Conservation (phyloP, 2,797 vertebrate species). For the Hylomyscus alleni region DNA sequence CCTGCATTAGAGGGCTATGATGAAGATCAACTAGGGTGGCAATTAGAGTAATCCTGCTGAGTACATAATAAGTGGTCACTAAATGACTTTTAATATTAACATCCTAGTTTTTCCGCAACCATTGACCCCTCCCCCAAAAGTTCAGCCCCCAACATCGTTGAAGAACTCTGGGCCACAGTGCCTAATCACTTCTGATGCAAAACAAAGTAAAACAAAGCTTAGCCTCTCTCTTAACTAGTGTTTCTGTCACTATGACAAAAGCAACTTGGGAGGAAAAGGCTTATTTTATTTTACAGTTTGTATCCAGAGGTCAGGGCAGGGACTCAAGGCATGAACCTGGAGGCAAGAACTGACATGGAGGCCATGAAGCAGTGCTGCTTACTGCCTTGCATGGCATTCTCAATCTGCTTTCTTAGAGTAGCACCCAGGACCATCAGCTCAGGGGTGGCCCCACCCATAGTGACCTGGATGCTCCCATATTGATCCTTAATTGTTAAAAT, state of each 20-base stretch:
- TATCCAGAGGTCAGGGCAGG: background rate
- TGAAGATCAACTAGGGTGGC: background rate
- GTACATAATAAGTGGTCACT: slow-evolving; percentile 22
- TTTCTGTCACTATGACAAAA: background rate
- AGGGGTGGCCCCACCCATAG: background rate
- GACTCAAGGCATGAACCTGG: background rate
- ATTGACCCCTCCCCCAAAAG: background rate
- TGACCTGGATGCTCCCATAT: background rate
- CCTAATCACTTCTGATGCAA: slow-evolving; percentile 35
- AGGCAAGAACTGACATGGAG: background rate
- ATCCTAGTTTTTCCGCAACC: slow-evolving; percentile 41
- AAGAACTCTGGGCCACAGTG: slow-evolving; percentile 20
- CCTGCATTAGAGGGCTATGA: background rate
- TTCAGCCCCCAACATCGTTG: background rate
- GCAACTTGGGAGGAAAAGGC: background rate
- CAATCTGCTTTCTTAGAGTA: background rate
- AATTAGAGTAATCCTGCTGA: slow-evolving; percentile 47
- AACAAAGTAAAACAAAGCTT: background rate
- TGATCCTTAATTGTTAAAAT: background rate
- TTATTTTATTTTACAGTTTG: background rate
- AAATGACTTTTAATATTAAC: slow-evolving; percentile 64
- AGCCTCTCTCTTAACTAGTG: background rate
- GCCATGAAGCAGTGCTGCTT: too few species aligned
- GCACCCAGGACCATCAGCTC: background rate
- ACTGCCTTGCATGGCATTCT: background rate